Conservation (phyloP, 2,888 invertebrate genomes). For the Platyscelio sp. region DNA sequence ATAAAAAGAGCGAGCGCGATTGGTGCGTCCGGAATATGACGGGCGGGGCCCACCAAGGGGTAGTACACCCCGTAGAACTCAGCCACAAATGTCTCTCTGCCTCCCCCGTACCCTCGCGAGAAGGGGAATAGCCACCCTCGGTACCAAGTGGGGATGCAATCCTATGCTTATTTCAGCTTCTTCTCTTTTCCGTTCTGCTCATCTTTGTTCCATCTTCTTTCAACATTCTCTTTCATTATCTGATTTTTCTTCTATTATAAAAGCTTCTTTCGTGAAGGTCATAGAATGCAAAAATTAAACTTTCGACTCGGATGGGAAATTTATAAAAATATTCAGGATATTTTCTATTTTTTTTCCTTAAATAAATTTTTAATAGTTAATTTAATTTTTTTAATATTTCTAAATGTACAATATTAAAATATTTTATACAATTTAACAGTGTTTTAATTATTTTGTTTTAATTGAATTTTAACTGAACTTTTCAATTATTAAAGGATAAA, state of each 20-base stretch:
- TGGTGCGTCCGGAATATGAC: constrained; percentile 85
- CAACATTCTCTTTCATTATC: constrained; percentile 52
- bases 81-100: constrained; percentile 80
- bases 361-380: too few relatives aligned
- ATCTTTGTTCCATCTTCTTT: constrained; percentile 66
- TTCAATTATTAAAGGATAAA: too few relatives aligned
- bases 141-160: constrained; percentile 78
- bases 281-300: constrained; percentile 25
- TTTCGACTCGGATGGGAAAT: too few relatives aligned
- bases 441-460: too few relatives aligned
- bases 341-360: too few relatives aligned
- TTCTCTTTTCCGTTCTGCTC: constrained; percentile 77
- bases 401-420: too few relatives aligned
- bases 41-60: constrained; percentile 83
- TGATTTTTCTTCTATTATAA: constrained; percentile 44
- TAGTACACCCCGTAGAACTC: constrained; percentile 81
- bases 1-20: constrained; percentile 86
- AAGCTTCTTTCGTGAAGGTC: constrained; percentile 35
- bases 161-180: constrained; percentile 81
- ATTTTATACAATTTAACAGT: too few relatives aligned
- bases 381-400: too few relatives aligned
- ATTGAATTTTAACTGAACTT: too few relatives aligned
- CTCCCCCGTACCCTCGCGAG: constrained; percentile 74
- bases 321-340: too few relatives aligned
- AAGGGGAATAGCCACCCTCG: constrained; percentile 75